Conservation (phyloP, 1,140 invertebrate genomes). For the Cydia fagiglandana region DNA sequence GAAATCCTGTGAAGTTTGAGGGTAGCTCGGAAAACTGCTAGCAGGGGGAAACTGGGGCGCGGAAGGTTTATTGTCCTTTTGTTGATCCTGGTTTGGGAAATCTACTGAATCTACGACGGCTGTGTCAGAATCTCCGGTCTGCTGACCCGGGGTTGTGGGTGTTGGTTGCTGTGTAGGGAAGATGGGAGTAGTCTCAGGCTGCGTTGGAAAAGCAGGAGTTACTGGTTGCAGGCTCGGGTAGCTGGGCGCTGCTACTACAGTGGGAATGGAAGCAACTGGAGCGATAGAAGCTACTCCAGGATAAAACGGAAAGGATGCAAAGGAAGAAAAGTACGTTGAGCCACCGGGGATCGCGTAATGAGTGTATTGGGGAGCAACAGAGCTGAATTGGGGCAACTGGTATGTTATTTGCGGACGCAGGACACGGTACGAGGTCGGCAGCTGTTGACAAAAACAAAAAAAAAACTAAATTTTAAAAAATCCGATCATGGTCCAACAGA, state of each 20-base stretch:
- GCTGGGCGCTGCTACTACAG: conserved; percentile 6
- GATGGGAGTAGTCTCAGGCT: neutral
- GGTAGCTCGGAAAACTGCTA: conserved; percentile 37
- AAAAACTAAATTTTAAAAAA: neutral
- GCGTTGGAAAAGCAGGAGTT: conserved; percentile 2
- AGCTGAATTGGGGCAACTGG: conserved; percentile 48
- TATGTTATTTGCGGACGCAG: conserved; percentile 57
- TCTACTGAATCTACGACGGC: conserved; percentile 69
- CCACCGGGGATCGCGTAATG: conserved; percentile 47
- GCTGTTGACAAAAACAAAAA: conserved; percentile 46
- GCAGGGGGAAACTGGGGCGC: conserved; percentile 20
- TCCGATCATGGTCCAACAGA: too few species aligned
- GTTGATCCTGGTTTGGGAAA: conserved; percentile 45
- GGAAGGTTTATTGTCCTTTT: conserved; percentile 32
- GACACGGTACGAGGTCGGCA: conserved; percentile 48
- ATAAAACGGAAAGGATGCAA: conserved; percentile 45
- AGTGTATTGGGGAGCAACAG: conserved; percentile 41
- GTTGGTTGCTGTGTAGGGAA: conserved; percentile 19
- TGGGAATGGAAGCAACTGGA: conserved; percentile 8
- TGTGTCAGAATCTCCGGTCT: conserved; percentile 61
- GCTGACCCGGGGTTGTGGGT: conserved; percentile 37
- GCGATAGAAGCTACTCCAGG: conserved; percentile 18
- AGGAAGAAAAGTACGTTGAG: conserved; percentile 47
- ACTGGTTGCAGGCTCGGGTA: conserved; percentile 5
- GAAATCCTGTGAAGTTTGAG: conserved; percentile 37